These are phyloP conservation scores for Cynaeus angustus DNA, from an alignment of 2,888 invertebrate genomes.

Conservation along the genomic window DNA sequence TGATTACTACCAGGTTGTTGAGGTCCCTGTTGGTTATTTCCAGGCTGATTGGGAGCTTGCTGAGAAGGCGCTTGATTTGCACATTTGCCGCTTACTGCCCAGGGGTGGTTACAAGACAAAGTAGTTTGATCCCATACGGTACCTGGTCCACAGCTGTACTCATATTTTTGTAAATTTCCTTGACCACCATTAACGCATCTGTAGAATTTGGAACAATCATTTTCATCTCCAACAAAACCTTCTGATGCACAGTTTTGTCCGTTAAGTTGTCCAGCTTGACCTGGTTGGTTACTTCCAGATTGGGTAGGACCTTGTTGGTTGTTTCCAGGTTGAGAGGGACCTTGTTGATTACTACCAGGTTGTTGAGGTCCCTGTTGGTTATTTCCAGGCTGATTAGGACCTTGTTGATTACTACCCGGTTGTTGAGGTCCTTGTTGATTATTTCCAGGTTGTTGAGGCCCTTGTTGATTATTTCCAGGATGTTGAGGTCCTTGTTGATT, in stretches of 20 bases:
- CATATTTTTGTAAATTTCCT: constrained; percentile 78
- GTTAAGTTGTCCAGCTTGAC: constrained; percentile 46
- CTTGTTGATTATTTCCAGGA: constrained; percentile 48
- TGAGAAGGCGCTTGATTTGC: constrained; percentile 21
- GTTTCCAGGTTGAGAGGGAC: constrained; percentile 36
- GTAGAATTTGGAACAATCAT: constrained; percentile 84
- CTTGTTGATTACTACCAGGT: constrained; percentile 41
- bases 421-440: constrained; percentile 17
- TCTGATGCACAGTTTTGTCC: constrained; percentile 74
- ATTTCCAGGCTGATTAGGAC: constrained; percentile 36
- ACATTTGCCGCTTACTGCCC: constrained; percentile 72
- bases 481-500: constrained; percentile 45
- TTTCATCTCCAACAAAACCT: constrained; percentile 82
- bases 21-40: constrained; percentile 19
- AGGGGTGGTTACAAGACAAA: constrained; percentile 82
- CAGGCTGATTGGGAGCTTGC: constrained; percentile 20
- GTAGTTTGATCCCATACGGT: constrained; percentile 84
- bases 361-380: constrained; percentile 6
- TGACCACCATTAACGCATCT: constrained; percentile 81
- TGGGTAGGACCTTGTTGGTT: constrained; percentile 49
- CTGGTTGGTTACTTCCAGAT: constrained; percentile 32
- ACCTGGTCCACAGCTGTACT: constrained; percentile 83
- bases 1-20: constrained; percentile 43
- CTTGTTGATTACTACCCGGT: constrained; percentile 25
- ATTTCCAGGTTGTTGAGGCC: constrained; percentile 33